Evolutionary conservation across 2,797 vertebrate species (phyloP), one percentile per base, ranked within the genome.

Genomic region (Gila robusta): DNA sequence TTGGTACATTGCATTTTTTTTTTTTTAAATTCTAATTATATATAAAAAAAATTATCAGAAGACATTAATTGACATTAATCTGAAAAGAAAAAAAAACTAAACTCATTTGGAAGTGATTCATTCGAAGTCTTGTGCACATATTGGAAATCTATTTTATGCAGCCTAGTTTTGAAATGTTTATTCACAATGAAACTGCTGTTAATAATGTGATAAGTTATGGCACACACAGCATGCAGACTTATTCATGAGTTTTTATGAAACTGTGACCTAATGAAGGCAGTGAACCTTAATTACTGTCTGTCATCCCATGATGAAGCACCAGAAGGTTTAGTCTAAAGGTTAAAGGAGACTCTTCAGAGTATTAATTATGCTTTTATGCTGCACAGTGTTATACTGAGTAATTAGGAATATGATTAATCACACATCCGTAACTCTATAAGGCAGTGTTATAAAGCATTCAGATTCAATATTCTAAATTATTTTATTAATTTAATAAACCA

Each of bases 281-380:
- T 77, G 52, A n/a, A 21, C 14, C 41, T 69, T 56, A 66, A 86
- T 86, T 83, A 84, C 16, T 23, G 17, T 12, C 14, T 28, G 28
- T 19, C 5, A 0, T 80, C 39, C 64, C 10, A 37, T 6, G 11
- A 23, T 7, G 37, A 69, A 37, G 47, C 23, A 14, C 39, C 21
- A 44, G 17, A 76, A 9, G 11, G 12, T 28, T 69, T 80, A 73
- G 28, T 26, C 9, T 54, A 69, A 47, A 79, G 82, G 79, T 66
- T 62, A 66, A 44, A 77, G 78, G 77, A 77, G 41, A n/a, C 52
- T 56, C 52, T 78, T 78, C 21, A 35, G 9, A 12, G 54, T 64
- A 23, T 77, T 81, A 64, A 84, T 84, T 56, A 84, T 39, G 21
- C 1, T 10, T 69, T 62, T 62, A 62, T 64, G 52, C 52, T 62